These are phyloP conservation scores for Hypselothyrea guttata DNA, from an alignment of 2,888 invertebrate genomes.

Conservation along the genomic window DNA sequence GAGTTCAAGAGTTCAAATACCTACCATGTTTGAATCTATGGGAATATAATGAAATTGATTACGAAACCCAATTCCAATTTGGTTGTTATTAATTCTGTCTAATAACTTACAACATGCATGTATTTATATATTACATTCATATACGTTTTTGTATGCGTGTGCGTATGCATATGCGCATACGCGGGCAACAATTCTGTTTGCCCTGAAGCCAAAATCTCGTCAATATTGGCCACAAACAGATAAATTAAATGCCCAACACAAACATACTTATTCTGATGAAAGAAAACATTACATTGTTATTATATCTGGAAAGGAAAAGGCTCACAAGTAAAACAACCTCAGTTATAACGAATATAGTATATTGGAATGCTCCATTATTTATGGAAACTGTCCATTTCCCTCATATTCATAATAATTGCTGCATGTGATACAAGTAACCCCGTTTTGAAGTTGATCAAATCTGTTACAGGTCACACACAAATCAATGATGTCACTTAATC, in stretches of 20 bases:
- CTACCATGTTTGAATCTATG: no score
- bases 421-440: conserved; percentile 15
- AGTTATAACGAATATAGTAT: no score
- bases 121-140: neutral
- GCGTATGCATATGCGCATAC: conserved; percentile 2
- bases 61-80: conserved; percentile 30
- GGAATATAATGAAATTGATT: conserved; percentile 19
- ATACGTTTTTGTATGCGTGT: no score
- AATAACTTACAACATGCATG: conserved; percentile 31
- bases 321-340: no score
- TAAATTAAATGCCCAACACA: conserved; percentile 29
- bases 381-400: no score
- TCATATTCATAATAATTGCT: neutral
- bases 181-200: conserved; percentile 24
- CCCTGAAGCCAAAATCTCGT: conserved; percentile 9
- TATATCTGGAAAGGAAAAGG: no score
- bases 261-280: conserved; percentile 12
- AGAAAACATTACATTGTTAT: conserved; percentile 5
- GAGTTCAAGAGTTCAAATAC: no score
- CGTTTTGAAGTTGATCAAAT: conserved; percentile 38
- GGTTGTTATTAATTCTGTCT: conserved; percentile 48
- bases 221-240: conserved; percentile 26
- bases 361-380: no score
- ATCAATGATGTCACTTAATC: conserved; percentile 71
- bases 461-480: conserved; percentile 46